A percentile compares a stretch with the other conserved stretches of the same genome.
These are phyloP conservation scores for Rousettus leschenaultii DNA, from an alignment of 2,113 vertebrate genomes.

Conservation along the genomic window DNA sequence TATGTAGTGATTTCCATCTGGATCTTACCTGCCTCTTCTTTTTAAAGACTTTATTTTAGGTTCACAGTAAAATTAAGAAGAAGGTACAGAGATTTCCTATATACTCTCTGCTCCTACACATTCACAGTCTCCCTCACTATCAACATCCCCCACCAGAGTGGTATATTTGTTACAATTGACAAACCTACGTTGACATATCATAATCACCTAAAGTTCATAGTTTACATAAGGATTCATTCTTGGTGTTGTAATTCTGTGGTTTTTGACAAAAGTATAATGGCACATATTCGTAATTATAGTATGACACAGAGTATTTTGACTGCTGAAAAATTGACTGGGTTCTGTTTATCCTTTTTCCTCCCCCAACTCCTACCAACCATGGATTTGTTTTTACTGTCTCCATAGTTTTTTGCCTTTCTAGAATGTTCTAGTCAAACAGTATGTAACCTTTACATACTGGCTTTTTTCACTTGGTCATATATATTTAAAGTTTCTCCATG, in stretches of 20 bases:
- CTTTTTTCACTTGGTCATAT: neutral
- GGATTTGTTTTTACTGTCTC: neutral
- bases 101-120: neutral
- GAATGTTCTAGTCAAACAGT: neutral
- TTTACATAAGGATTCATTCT: neutral
- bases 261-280: neutral
- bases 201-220: neutral
- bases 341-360: neutral
- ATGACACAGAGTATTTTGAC: neutral
- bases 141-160: neutral
- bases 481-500: neutral
- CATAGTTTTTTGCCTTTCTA: neutral
- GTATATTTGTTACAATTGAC: neutral
- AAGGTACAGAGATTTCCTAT: neutral
- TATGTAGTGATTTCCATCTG: neutral
- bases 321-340: neutral
- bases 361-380: neutral
- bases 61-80: neutral
- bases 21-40: neutral
- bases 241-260: neutral
- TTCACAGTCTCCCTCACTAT: neutral
- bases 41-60: neutral
- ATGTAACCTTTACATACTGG: neutral
- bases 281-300: neutral
- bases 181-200: neutral